Conservation (phyloP, 2,797 vertebrate species). For the Acrossocheilus fasciatus region DNA sequence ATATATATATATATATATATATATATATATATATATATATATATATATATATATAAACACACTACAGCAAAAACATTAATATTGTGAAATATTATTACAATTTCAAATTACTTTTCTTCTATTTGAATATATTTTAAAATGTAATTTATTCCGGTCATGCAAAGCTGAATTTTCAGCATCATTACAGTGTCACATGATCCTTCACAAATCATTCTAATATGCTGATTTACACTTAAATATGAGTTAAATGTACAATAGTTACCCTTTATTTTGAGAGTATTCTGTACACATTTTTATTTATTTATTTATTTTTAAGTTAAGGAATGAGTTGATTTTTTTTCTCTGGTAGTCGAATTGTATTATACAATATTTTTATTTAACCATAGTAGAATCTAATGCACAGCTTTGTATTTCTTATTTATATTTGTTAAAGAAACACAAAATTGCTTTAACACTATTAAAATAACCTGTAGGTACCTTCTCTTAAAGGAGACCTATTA, state of each 20-base stretch:
- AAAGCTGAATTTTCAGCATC: not conserved
- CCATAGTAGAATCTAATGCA: not conserved
- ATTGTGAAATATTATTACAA: not conserved
- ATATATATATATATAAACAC: not conserved
- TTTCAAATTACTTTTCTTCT: not conserved
- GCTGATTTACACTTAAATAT: not conserved
- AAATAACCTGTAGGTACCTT: no score
- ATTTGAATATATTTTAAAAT: not conserved
- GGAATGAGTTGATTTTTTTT: no score
- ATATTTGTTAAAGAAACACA: not conserved
- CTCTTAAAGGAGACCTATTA: no score
- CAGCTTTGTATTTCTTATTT: not conserved
- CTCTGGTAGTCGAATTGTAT: not conserved
- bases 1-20: no score
- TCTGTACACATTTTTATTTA: not conserved
- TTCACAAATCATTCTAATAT: not conserved
- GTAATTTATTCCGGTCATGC: not conserved
- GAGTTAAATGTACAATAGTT: not conserved
- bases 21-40: not conserved
- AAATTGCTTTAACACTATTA: no score
- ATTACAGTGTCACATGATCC: not conserved
- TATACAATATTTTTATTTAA: not conserved
- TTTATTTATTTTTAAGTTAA: not conserved
- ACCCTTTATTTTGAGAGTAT: not conserved
- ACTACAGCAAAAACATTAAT: not conserved